phyloP scores from a whole-genome alignment of 2,113 vertebrate genomes.

The Oceanodroma tethys region DNA sequence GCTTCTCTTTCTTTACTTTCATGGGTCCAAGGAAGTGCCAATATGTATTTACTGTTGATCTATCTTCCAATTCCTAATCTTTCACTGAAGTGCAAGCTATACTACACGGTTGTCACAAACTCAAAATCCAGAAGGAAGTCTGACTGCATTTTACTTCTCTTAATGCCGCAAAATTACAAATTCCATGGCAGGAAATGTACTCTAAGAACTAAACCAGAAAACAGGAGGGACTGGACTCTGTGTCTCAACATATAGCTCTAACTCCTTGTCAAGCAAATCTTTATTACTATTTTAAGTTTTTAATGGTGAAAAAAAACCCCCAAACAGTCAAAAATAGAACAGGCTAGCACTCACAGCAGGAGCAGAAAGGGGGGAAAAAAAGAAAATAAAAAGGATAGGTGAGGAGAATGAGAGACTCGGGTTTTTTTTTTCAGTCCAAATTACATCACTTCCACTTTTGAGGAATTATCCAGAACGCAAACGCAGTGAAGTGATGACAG shows the following conservation, averaged over 20 bases:
- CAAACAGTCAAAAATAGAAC: neutral
- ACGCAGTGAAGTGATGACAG: neutral
- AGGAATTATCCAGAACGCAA: neutral
- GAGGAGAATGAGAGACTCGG: neutral
- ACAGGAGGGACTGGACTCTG: neutral
- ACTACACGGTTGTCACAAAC: neutral
- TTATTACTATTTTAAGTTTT: neutral
- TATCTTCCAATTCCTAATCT: neutral
- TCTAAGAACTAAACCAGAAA: neutral
- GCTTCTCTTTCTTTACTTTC: neutral
- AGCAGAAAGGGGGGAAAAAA: neutral
- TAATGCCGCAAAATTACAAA: neutral
- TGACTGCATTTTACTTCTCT: neutral
- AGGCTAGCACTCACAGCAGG: neutral
- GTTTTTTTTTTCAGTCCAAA: neutral
- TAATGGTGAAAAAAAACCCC: neutral
- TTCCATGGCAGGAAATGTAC: neutral
- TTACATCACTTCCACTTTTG: neutral
- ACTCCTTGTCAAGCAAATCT: neutral
- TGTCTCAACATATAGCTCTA: neutral
- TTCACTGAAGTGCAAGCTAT: neutral
- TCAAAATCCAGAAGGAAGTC: neutral
- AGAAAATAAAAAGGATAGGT: neutral
- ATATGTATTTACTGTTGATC: neutral
- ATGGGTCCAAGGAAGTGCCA: neutral